These are phyloP conservation scores for Lordiphosa fenestrarum DNA, from an alignment of 2,888 invertebrate genomes.

Conservation along the genomic window DNA sequence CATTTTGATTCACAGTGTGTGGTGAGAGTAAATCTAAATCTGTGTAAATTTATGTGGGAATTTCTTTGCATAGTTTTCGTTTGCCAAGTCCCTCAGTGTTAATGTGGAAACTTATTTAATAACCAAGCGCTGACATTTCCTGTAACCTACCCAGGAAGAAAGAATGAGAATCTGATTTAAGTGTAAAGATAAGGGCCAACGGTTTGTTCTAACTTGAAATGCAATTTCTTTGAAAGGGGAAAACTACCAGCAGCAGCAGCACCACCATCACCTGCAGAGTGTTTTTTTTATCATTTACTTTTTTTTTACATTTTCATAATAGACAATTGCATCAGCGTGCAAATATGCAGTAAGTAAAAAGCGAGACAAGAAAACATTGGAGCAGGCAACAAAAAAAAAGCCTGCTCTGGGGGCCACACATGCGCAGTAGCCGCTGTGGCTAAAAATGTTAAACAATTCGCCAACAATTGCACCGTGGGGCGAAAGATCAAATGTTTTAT, in stretches of 20 bases:
- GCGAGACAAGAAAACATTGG: slow-evolving; percentile 19
- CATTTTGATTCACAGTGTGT: slow-evolving; percentile 13
- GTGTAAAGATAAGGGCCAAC: slow-evolving; percentile 26
- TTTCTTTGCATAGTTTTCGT: slow-evolving; percentile 18
- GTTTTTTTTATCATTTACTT: slow-evolving; percentile 10
- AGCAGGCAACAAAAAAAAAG: slow-evolving; percentile 33
- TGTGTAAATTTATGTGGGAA: slow-evolving; percentile 68
- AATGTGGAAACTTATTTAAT: slow-evolving; percentile 52
- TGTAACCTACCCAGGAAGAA: slow-evolving; percentile 23
- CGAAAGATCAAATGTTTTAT: too few relatives aligned
- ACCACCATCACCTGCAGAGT: neutral
- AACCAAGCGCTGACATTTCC: slow-evolving; percentile 49
- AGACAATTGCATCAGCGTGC: slow-evolving; percentile 57
- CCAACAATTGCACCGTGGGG: slow-evolving; percentile 6
- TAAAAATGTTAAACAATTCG: slow-evolving; percentile 39
- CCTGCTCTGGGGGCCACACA: slow-evolving; percentile 39
- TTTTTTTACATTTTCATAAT: slow-evolving; percentile 16
- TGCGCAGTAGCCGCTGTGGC: slow-evolving; percentile 40
- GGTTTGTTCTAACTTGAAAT: slow-evolving; percentile 7
- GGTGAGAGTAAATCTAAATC: slow-evolving; percentile 42
- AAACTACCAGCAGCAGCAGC: too few relatives aligned
- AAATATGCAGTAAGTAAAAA: slow-evolving; percentile 45
- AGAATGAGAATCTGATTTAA: slow-evolving; percentile 20
- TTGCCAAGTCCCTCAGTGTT: neutral
- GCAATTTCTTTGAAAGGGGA: slow-evolving; percentile 7